Evolutionary conservation across 2,797 vertebrate species (phyloP), one percentile per base, ranked within the genome.

Genomic region (Bovichtus variegatus): DNA sequence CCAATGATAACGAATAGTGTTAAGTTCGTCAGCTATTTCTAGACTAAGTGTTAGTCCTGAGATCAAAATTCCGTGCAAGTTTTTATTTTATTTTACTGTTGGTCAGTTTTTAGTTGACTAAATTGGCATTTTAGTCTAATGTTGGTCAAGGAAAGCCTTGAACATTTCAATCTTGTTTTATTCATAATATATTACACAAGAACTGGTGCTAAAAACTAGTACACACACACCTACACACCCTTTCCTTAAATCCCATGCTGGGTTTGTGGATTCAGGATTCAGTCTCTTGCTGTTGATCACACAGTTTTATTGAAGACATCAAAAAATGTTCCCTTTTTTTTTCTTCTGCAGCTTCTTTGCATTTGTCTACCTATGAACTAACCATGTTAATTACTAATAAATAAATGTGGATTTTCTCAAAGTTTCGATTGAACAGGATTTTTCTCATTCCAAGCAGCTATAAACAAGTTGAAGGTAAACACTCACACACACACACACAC

Each of bases 391-490:
- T 34, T 34, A 2, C 8, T 6, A 34, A 9, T 34, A 31, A 8
- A 6, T 34, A 9, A 6, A 34, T 34, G 6, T 44, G n/a, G 27
- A 64, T 40, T 49, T 80, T 75, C 13, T 40, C 31, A 21, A 2
- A 34, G 27, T 50, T 75, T 54, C 54, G 38, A 70, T 10, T 44
- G 15, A 60, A 25, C 47, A 63, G 54, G 69, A 77, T 23, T 63
- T 84, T 84, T 87, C 44, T 71, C 40, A 36, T 51, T 38, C 13
- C 41, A 31, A 61, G 36, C 70, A 31, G 44, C 61, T 59, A 23
- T 74, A 78, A 83, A 81, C 72, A 79, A 80, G 34, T 38, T 61
- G 19, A 74, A 68, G 55, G 62, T 46, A 78, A 65, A 71, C 25
- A n/a, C n/a, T n/a, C n/a, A n/a, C n/a, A n/a, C n/a, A n/a, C n/a